phyloP scores from a whole-genome alignment of 2,113 vertebrate genomes.

The Eulacestoma nigropectus region DNA sequence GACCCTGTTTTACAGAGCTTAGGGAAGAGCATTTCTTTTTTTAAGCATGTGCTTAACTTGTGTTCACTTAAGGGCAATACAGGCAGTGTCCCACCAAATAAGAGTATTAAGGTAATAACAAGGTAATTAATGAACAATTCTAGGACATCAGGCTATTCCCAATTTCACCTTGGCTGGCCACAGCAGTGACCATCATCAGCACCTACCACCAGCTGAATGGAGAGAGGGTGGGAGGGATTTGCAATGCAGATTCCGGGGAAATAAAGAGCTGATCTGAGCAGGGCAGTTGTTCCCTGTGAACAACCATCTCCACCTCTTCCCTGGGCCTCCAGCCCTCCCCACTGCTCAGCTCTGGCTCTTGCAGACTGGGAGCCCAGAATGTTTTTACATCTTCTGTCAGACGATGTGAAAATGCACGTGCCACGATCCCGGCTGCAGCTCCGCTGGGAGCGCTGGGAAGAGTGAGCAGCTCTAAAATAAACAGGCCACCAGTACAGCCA shows the following conservation, averaged over 20 bases:
- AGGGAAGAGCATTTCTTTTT: not conserved
- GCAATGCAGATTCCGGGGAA: not conserved
- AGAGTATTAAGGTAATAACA: not conserved
- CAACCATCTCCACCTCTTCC: not conserved
- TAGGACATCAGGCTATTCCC: not conserved
- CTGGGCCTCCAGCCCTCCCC: not conserved
- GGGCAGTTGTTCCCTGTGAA: not conserved
- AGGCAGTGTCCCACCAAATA: not conserved
- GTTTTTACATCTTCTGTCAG: not conserved
- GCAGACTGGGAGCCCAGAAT: fast-evolving
- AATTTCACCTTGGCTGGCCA: not conserved
- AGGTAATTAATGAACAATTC: not conserved
- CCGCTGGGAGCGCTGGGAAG: not conserved
- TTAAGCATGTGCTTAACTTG: not conserved
- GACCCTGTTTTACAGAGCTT: not conserved
- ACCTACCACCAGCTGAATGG: fast-evolving
- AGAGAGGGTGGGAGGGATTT: not conserved
- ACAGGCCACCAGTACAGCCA: not conserved
- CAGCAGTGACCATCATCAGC: not conserved
- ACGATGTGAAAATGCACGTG: not conserved
- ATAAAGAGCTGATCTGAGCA: not conserved
- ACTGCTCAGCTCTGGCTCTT: not conserved
- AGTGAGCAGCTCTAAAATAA: not conserved
- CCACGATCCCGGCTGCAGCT: not conserved
- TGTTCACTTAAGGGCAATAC: not conserved